Base-by-base conservation (phyloP, 1,140 invertebrate species). In the Anthonomus grandis region DNA sequence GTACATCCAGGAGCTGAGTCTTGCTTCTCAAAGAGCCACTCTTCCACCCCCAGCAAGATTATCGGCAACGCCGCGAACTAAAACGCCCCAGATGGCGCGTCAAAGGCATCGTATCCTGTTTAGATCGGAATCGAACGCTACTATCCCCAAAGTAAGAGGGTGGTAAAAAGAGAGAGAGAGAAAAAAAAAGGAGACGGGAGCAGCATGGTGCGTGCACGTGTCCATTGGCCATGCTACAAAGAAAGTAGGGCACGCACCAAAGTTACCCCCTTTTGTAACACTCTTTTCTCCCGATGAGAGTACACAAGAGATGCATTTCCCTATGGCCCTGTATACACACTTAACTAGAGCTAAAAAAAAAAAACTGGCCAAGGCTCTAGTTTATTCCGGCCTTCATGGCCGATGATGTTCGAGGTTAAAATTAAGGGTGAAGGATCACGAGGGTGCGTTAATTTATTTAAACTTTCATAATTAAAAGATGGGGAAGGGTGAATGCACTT, bases 231-330 rank as follows among this genome's bases (percentile, higher is more conserved):
- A 5, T 38, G n/a, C 4, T 38, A 38, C n/a, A 38, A 38, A 17
- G n/a, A 38, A 38, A 38, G 36, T 38, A 38, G 36, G 36, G 36
- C 36, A 38, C n/a, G 17, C 36, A 38, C 36, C n/a, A n/a, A 13
- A 38, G 36, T 38, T 38, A 38, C n/a, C 36, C 36, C 36, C 36
- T n/a, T 38, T 38, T 38, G 17, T 38, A 38, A 38, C 36, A 38
- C 36, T 38, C 12, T 38, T n/a, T n/a, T n/a, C n/a, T n/a, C n/a
- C n/a, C n/a, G 36, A 17, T 17, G 27, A 31, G 6, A 6, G 27
- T 8, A n/a, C 27, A 31, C 6, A n/a, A 31, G 27, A 31, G 6
- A n/a, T 31, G 27, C 27, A 31, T 31, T 31, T 31, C 27, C 27
- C 27, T 31, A 6, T n/a, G 27, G n/a, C 6, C 27, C n/a, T 31